phyloP scores from a whole-genome alignment of 2,888 invertebrate genomes.

The Brenthis hecate region DNA sequence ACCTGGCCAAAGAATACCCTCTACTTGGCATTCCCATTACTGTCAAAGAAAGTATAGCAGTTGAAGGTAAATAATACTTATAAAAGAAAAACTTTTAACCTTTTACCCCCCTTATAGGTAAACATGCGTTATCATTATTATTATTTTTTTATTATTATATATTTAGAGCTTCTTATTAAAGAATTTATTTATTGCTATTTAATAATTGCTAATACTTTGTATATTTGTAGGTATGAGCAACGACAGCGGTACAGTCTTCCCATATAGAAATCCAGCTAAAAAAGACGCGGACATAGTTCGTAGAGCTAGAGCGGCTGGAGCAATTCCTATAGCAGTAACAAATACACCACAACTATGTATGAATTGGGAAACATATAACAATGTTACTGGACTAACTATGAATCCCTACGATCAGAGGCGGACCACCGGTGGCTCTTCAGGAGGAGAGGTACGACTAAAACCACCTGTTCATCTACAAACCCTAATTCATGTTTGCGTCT shows the following conservation, averaged over 20 bases:
- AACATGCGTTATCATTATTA: no score
- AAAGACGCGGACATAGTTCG: slow-evolving; percentile 89
- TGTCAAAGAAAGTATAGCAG: slow-evolving; percentile 90
- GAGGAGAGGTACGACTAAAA: slow-evolving; percentile 85
- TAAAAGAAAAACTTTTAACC: no score
- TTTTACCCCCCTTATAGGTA: no score
- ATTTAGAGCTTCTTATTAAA: no score
- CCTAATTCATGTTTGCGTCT: no score
- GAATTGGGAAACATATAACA: slow-evolving; percentile 95
- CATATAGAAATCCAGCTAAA: slow-evolving; percentile 83
- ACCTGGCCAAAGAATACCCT: slow-evolving; percentile 86
- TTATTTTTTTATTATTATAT: no score
- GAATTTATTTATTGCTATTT: not conserved
- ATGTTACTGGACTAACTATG: slow-evolving; percentile 91
- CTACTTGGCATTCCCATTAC: slow-evolving; percentile 93
- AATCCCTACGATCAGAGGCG: slow-evolving; percentile 94
- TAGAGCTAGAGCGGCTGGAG: slow-evolving; percentile 88
- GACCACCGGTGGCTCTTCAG: slow-evolving; percentile 95
- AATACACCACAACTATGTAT: slow-evolving; percentile 95
- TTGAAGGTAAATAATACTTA: slow-evolving; percentile 83
- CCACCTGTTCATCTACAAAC: slow-evolving; percentile 34
- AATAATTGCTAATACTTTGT: not conserved
- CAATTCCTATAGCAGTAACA: slow-evolving; percentile 92
- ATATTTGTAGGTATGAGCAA: slow-evolving; percentile 85
- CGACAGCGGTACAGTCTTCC: slow-evolving; percentile 86